Evolutionary conservation across 2,113 vertebrate genomes (phyloP), one percentile per base, ranked within the genome.

Genomic region (Oryzias woworae): DNA sequence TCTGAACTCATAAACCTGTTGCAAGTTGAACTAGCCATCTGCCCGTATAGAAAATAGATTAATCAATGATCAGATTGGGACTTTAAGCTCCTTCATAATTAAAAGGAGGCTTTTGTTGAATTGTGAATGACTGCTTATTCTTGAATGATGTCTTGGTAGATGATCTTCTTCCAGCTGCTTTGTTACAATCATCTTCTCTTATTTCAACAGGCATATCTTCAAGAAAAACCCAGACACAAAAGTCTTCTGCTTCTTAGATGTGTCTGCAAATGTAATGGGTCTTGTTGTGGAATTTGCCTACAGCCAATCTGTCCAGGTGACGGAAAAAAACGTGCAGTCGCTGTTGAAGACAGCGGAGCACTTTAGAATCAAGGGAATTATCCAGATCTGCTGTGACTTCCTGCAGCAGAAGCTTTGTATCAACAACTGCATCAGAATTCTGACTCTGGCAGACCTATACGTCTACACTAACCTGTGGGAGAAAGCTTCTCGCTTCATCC

Each of bases 321-420:
- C 89, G 0, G 71, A 81, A 0, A 88, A 92, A 51, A 95, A 94
- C 0, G 91, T 92, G 22, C 80, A 92, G 56, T 67, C 74, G 36
- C 87, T 95, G 31, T 66, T 95, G 6, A 77, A 62, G 0, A 89
- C 85, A 0, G 93, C 93, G 1, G 90, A 94, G 47, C 85, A 85
- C 17, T 89, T 95, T 62, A 89, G 85, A 3, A 59, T 94, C 78
- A 77, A 87, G 76, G 89, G 87, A 15, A 77, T 94, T 0, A 22
- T 93, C 49, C 68, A 84, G 17, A 72, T 81, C 22, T 95, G 93
- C 84, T 92, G 88, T 0, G 58, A 92, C 62, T 93, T 94, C 85
- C 83, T 95, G 58, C 85, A 88, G 69, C 76, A 82, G 2, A 90
- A 92, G 57, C 85, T 95, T 5, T 91, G 89, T 65, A 31, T 86